A percentile compares a stretch with the other conserved stretches of the same genome.
phyloP scores from a whole-genome alignment of 2,113 vertebrate genomes.

The Arenaria interpres region DNA sequence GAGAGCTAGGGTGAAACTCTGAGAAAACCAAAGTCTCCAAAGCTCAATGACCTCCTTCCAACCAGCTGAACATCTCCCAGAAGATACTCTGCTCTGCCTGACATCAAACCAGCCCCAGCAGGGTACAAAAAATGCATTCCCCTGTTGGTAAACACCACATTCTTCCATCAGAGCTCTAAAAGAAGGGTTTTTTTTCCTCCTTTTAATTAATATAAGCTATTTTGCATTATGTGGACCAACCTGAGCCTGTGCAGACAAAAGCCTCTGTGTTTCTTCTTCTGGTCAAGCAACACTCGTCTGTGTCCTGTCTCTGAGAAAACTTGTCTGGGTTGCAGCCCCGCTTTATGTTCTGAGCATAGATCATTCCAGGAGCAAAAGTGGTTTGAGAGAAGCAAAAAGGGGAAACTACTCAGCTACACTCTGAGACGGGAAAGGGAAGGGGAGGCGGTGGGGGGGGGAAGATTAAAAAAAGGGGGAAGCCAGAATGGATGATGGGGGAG shows the following conservation, averaged over 20 bases:
- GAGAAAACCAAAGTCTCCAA: neutral
- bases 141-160: neutral
- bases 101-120: neutral
- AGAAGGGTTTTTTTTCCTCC: neutral
- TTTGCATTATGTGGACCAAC: neutral
- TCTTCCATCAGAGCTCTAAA: neutral
- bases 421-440: neutral
- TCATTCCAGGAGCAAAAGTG: neutral
- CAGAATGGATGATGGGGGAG: neutral
- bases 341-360: neutral
- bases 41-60: neutral
- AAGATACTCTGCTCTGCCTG: neutral
- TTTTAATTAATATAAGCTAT: neutral
- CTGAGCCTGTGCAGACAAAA: neutral
- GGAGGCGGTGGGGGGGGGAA: neutral
- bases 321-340: neutral
- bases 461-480: neutral
- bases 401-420: neutral
- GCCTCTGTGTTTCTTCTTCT: neutral
- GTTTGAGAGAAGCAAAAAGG: neutral
- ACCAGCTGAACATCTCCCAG: neutral
- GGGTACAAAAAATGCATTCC: neutral
- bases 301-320: neutral
- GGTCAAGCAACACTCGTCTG: neutral
- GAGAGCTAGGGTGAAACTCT: neutral